Conservation (phyloP, 2,888 invertebrate species). For the Apodemia zela region DNA sequence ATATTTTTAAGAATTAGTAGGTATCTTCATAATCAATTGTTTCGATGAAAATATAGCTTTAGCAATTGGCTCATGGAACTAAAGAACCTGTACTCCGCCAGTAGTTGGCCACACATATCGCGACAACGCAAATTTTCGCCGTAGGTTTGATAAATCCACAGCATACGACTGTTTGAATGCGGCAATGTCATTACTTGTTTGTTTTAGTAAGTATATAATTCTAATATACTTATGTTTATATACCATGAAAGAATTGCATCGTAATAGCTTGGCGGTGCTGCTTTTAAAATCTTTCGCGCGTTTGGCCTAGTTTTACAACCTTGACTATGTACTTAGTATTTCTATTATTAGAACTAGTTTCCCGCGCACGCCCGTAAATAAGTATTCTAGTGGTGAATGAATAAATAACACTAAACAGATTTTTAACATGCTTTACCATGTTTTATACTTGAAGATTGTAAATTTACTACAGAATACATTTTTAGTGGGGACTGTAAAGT, state of each 20-base stretch:
- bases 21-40: no score
- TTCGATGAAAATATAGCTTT: no score
- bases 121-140: no score
- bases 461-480: no score
- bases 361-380: constrained; percentile 45
- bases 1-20: no score
- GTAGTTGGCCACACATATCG: no score
- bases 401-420: constrained; percentile 38
- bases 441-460: not conserved
- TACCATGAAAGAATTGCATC: constrained; percentile 18
- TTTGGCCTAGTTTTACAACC: constrained; percentile 69
- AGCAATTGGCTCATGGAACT: no score
- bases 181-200: not conserved
- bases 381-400: constrained; percentile 42
- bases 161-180: not conserved
- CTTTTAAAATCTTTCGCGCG: constrained; percentile 47
- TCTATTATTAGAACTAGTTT: constrained; percentile 63
- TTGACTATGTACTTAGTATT: constrained; percentile 59
- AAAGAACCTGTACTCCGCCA: no score
- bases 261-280: constrained; percentile 33
- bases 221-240: not conserved
- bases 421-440: constrained; percentile 17
- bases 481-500: no score
- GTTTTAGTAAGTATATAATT: not conserved
- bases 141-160: no score